phyloP scores from a whole-genome alignment of 1,140 invertebrate species.

The Megathymus violae region DNA sequence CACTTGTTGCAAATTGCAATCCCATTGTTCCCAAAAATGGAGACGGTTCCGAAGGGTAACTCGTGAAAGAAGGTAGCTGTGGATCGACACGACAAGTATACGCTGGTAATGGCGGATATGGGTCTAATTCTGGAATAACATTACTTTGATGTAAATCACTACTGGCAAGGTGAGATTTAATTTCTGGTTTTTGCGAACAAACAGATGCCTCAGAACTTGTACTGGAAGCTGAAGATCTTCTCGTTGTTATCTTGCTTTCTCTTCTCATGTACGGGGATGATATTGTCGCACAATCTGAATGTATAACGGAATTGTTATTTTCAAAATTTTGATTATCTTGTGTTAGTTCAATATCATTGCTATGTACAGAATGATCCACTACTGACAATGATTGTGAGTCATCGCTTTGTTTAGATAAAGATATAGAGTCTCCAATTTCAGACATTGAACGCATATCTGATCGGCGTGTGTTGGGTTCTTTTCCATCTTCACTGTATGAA shows the following conservation, averaged over 20 bases:
- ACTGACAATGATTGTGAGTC: slow-evolving; percentile 75
- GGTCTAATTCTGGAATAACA: slow-evolving; percentile 71
- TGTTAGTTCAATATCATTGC: slow-evolving; percentile 64
- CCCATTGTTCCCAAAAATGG: slow-evolving; percentile 85
- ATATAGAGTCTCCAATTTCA: slow-evolving; percentile 68
- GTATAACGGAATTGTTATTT: slow-evolving; percentile 78
- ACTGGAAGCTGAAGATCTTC: slow-evolving; percentile 88
- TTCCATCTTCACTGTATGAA: slow-evolving; percentile 59
- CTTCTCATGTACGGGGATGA: slow-evolving; percentile 89
- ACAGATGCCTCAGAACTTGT: slow-evolving; percentile 86
- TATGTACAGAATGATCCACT: slow-evolving; percentile 64
- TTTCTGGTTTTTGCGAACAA: slow-evolving; percentile 76
- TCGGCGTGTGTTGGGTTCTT: slow-evolving; percentile 55
- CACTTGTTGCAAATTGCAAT: slow-evolving; percentile 83
- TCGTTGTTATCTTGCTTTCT: slow-evolving; percentile 88
- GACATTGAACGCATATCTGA: slow-evolving; percentile 66
- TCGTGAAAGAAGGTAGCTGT: slow-evolving; percentile 75
- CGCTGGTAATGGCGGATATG: slow-evolving; percentile 77
- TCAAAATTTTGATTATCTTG: slow-evolving; percentile 75
- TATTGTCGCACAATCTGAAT: slow-evolving; percentile 85
- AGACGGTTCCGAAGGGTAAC: slow-evolving; percentile 81
- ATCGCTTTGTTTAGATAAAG: slow-evolving; percentile 74
- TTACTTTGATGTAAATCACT: slow-evolving; percentile 62
- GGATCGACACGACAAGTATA: slow-evolving; percentile 79
- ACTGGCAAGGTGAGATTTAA: slow-evolving; percentile 61